Evolutionary conservation across 1,140 invertebrate genomes (phyloP).

Genomic region (Araneus ventricosus): DNA sequence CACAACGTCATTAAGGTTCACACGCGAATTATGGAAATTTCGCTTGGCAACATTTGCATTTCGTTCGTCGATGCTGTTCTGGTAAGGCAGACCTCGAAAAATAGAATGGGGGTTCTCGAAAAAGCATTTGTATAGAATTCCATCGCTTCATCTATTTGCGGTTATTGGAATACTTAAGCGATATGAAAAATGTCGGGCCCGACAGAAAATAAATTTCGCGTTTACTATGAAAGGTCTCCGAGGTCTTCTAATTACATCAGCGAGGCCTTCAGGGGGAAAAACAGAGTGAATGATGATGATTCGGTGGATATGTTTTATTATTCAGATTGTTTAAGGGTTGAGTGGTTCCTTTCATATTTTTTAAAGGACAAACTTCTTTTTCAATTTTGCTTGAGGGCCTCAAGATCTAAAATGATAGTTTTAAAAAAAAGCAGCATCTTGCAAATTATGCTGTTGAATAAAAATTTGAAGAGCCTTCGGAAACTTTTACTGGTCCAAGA

Average conservation of each 20-base stretch:
- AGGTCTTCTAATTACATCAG: slow-evolving; percentile 36
- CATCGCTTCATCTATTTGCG: slow-evolving; percentile 16
- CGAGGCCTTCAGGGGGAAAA: background rate
- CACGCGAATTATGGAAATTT: slow-evolving; percentile 52
- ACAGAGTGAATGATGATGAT: slow-evolving; percentile 1
- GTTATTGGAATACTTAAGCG: slow-evolving; percentile 53
- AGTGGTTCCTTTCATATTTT: background rate
- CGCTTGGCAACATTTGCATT: slow-evolving; percentile 15
- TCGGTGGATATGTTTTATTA: background rate
- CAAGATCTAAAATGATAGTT: background rate
- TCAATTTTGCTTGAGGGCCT: background rate
- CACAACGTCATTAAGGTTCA: slow-evolving; percentile 38
- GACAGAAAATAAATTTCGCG: slow-evolving; percentile 37
- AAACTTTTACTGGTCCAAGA: no score
- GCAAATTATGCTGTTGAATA: no score
- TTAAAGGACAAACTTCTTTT: background rate
- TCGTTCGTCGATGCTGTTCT: background rate
- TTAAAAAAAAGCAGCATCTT: no score
- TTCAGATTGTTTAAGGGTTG: background rate
- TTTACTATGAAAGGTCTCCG: background rate
- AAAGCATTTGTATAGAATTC: slow-evolving; percentile 17
- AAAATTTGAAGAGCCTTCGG: no score
- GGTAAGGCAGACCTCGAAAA: background rate
- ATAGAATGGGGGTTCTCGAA: background rate
- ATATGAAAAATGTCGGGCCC: slow-evolving; percentile 30